A percentile compares a stretch with the other conserved stretches of the same genome.
Conservation (phyloP, 2,797 vertebrate species). For the Cygnus olor region DNA sequence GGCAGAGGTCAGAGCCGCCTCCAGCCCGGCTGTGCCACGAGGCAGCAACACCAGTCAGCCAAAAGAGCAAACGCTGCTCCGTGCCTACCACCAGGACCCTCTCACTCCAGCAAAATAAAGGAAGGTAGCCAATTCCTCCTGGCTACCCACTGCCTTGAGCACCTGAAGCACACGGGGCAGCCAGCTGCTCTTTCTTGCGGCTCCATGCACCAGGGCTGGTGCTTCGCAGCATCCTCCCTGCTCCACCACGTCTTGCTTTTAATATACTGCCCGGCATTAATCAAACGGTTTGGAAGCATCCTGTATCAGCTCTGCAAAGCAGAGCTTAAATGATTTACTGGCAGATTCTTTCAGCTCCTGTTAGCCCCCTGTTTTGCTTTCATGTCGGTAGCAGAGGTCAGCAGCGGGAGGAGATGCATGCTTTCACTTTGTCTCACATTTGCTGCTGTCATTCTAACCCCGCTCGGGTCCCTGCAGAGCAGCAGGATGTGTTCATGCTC, state of each 20-base stretch:
- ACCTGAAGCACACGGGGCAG: background rate
- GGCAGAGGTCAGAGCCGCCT: conserved; percentile 64
- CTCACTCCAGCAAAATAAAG: background rate
- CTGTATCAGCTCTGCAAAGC: conserved; percentile 28
- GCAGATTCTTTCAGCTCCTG: conserved; percentile 68
- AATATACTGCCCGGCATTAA: conserved; percentile 64
- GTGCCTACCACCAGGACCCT: background rate
- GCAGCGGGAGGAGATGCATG: conserved; percentile 21
- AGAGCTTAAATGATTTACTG: conserved; percentile 69
- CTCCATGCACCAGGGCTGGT: background rate
- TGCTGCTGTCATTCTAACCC: conserved; percentile 87
- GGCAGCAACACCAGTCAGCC: conserved; percentile 14
- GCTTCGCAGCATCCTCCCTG: background rate
- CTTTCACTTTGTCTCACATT: conserved; percentile 77
- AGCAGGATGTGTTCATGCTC: conserved; percentile 80
- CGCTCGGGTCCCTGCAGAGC: conserved; percentile 43
- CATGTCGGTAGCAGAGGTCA: conserved; percentile 72
- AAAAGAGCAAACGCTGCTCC: background rate
- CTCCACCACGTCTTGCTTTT: background rate
- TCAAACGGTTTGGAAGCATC: conserved; percentile 65
- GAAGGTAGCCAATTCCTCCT: background rate
- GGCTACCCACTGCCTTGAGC: background rate
- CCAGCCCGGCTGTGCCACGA: conserved; percentile 25
- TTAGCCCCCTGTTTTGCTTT: conserved; percentile 76
- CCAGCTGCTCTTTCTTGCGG: background rate